These are phyloP conservation scores for Peromyscus eremicus DNA, from an alignment of 2,797 vertebrate genomes.

Conservation along the genomic window DNA sequence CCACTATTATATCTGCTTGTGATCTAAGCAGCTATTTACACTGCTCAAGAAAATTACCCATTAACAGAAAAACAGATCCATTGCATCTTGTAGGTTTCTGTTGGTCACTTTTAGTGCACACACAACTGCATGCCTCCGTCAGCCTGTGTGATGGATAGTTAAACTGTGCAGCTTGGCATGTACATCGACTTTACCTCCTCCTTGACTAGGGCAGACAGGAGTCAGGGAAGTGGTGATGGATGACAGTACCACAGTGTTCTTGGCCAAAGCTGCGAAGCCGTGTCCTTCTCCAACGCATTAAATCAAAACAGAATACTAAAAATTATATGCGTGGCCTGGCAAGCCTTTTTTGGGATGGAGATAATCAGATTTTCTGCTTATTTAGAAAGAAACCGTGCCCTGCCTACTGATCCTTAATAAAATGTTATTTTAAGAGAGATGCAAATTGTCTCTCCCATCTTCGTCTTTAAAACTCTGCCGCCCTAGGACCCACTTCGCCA, in stretches of 20 bases:
- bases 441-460: slow-evolving; percentile 40
- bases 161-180: not conserved
- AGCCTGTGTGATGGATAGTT: slow-evolving; percentile 48
- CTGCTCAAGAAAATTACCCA: not conserved
- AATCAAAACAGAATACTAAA: slow-evolving; percentile 68
- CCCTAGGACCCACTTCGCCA: not conserved
- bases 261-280: slow-evolving; percentile 46
- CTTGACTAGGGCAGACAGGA: slow-evolving; percentile 58
- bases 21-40: slow-evolving; percentile 34
- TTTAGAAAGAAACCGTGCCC: slow-evolving; percentile 60
- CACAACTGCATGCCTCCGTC: not conserved
- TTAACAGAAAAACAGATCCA: not conserved
- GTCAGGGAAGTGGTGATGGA: slow-evolving; percentile 66
- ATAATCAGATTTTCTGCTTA: slow-evolving; percentile 69
- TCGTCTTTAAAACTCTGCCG: not conserved
- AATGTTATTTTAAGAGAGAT: slow-evolving; percentile 61
- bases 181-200: slow-evolving; percentile 64
- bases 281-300: slow-evolving; percentile 58
- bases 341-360: slow-evolving; percentile 43
- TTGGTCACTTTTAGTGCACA: slow-evolving; percentile 40
- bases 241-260: slow-evolving; percentile 61
- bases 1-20: not conserved
- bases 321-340: slow-evolving; percentile 13
- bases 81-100: slow-evolving; percentile 28
- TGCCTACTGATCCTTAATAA: slow-evolving; percentile 63